A percentile compares a stretch with the other conserved stretches of the same genome.
phyloP scores from a whole-genome alignment of 2,888 invertebrate genomes.

The Drosophila mayaguana region DNA sequence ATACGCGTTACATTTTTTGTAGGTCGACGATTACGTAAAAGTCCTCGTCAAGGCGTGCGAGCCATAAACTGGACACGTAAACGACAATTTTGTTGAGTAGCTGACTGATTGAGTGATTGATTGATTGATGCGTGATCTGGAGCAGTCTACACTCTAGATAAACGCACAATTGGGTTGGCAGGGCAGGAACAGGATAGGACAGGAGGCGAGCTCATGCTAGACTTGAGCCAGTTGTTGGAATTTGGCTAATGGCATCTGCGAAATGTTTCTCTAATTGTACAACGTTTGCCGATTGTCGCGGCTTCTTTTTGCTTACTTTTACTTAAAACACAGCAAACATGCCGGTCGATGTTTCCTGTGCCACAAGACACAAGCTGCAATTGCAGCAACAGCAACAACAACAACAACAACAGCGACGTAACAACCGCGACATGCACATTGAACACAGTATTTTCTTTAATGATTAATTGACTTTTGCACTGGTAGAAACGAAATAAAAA shows the following conservation, averaged over 20 bases:
- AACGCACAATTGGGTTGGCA: slow-evolving; percentile 32
- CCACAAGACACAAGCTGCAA: slow-evolving; percentile 31
- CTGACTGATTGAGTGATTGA: slow-evolving; percentile 14
- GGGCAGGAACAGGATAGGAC: neutral
- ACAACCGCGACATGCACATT: slow-evolving; percentile 64
- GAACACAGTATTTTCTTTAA: slow-evolving; percentile 74
- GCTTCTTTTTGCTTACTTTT: slow-evolving; percentile 63
- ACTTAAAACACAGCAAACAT: slow-evolving; percentile 58
- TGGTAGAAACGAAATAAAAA: slow-evolving; percentile 23
- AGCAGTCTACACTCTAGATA: slow-evolving; percentile 27
- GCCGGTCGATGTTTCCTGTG: slow-evolving; percentile 53
- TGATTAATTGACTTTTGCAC: slow-evolving; percentile 79
- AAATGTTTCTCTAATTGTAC: slow-evolving; percentile 73
- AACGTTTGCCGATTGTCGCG: slow-evolving; percentile 63
- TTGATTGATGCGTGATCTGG: slow-evolving; percentile 34
- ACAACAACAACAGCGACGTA: slow-evolving; percentile 33
- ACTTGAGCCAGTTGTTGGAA: slow-evolving; percentile 63
- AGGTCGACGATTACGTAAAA: slow-evolving; percentile 46
- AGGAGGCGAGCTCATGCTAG: slow-evolving; percentile 16
- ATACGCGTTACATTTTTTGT: slow-evolving; percentile 23
- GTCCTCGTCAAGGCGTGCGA: slow-evolving; percentile 41
- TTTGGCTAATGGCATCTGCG: slow-evolving; percentile 59
- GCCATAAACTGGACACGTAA: slow-evolving; percentile 44
- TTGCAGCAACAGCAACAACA: slow-evolving; percentile 24
- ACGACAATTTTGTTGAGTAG: slow-evolving; percentile 18